Base-by-base conservation (phyloP, 2,888 invertebrate genomes). In the Xanthia icteritia region DNA sequence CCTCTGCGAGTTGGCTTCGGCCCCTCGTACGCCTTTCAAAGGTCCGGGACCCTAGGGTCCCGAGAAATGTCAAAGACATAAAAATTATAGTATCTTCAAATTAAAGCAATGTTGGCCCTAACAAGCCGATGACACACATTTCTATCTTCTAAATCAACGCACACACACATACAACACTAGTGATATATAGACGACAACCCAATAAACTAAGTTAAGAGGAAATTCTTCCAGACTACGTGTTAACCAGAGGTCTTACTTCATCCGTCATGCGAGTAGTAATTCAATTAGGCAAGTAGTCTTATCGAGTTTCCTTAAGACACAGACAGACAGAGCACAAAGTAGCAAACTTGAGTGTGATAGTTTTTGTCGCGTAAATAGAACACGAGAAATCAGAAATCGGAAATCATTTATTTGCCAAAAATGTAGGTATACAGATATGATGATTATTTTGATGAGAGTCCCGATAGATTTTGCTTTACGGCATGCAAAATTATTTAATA, bases 201-300 rank as follows among this genome's bases (percentile, higher is more conserved):
- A 69, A 74, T 74, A 86, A 86, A 83, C 58, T 68, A 74, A 84
- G 71, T 83, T 83, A 83, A 31, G 31, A 78, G 51, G 58, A 71
- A 86, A 67, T 69, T 68, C 73, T 68, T 45, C 27, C 71, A 63
- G 58, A 36, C 61, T 83, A 65, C 70, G 83, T 86, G 83, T 48
- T 73, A 66, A 64, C 82, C 73, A 39, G 68, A 27, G 61, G 68
- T 17, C 54, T 64, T 51, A 23, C 48, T 60, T 60, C 48, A 79
- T 84, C 80, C 74, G 74, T 79, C 84, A 87, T 67, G 31, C 63
- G 76, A 84, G 68, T 58, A 77, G 76, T 74, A 84, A 84, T 87
- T 87, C 81, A 84, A 84, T 84, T 84, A 84, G 39, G 48, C 20
- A 67, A 75, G 85, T 74, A 70, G 51, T 76, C 63, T 54, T 54